Evolutionary conservation across 1,140 invertebrate species (phyloP), one percentile per base, ranked within the genome.

Genomic region (Procambarus clarkii): DNA sequence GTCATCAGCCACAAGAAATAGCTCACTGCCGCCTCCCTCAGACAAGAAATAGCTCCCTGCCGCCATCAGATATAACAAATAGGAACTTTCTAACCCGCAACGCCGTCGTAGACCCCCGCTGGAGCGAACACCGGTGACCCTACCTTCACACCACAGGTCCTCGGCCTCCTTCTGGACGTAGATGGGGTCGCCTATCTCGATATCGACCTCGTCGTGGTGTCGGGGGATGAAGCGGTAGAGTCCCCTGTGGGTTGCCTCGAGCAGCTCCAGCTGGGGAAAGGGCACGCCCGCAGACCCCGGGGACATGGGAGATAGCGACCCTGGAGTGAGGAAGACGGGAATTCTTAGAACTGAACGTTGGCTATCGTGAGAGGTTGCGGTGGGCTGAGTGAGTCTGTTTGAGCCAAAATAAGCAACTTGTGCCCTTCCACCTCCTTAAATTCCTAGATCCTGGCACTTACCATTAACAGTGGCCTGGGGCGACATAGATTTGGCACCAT

Each of bases 111-210:
- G 34, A 34, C 34, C 34, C 34, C 34, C 34, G 34, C 34, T 34
- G 34, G 34, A 34, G 34, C 34, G 34, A 34, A 34, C 34, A 34
- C 34, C 34, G 1, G 34, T 34, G 4, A 21, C 18, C 92, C 81
- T 92, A 96, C 95, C 98, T 97, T 99, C 98, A 95, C 98, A 99
- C 98, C 99, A 99, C 78, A 99, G 95, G 95, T 99, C 98, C 93
- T 99, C 98, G 18, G 97, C 98, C 94, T 99, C 98, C 94, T 98
- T 98, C 93, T 98, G 97, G 91, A 99, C 98, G 94, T 99, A 99
- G 93, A 99, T 97, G 7, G 98, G 98, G 95, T 99, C 99, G 7
- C 99, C 99, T 82, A 99, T 99, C 95, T 99, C 98, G 15, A 99
- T 96, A 94, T 98, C 97, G 82, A 99, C 97, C 95, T 99, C 98